A percentile compares a stretch with the other conserved stretches of the same genome.
phyloP scores from a whole-genome alignment of 2,113 vertebrate genomes.

The Chitala chitala region DNA sequence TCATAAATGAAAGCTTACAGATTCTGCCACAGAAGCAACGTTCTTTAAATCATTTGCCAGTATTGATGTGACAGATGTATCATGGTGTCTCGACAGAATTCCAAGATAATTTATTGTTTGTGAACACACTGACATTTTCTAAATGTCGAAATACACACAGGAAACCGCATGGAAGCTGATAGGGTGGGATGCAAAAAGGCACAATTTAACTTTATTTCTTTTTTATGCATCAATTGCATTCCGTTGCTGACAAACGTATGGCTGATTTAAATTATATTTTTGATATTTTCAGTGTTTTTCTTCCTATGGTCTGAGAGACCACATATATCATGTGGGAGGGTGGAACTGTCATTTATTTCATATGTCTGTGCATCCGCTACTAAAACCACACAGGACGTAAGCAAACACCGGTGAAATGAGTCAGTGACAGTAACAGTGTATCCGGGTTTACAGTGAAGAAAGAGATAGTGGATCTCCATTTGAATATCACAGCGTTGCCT shows the following conservation, averaged over 20 bases:
- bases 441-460: too few species aligned
- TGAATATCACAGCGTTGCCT: background rate
- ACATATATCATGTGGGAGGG: background rate
- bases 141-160: slow-evolving; percentile 42
- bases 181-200: background rate
- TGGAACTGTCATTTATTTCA: background rate
- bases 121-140: slow-evolving; percentile 51
- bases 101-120: slow-evolving; percentile 50
- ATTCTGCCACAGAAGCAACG: slow-evolving; percentile 40
- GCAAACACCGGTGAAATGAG: background rate
- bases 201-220: background rate
- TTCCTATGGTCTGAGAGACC: too few species aligned
- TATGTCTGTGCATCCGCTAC: background rate
- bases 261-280: background rate
- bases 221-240: background rate
- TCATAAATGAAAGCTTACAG: slow-evolving; percentile 30
- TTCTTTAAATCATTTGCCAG: slow-evolving; percentile 48
- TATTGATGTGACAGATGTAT: slow-evolving; percentile 47
- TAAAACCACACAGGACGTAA: background rate
- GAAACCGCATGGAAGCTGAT: slow-evolving; percentile 18
- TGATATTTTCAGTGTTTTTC: background rate
- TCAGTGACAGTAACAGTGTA: background rate
- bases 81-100: slow-evolving; percentile 33
- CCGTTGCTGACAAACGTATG: background rate
- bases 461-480: too few species aligned